Conservation (phyloP, 1,140 invertebrate genomes). For the Thaumetopoea pityocampa region DNA sequence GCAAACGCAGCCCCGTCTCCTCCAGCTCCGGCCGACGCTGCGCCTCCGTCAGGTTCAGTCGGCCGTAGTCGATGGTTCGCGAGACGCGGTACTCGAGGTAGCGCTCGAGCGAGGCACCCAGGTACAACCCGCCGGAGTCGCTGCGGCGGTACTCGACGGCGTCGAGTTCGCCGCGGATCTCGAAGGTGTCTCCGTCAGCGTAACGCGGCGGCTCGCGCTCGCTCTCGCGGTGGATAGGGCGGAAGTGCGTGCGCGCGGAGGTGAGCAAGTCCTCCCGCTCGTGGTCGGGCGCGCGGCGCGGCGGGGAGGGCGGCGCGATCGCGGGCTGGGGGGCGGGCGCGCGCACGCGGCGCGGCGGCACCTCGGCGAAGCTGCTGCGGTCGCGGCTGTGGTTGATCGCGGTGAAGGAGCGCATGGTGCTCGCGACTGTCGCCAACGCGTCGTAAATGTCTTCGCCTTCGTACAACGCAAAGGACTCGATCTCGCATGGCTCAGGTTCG, state of each 20-base stretch:
- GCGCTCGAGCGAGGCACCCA: conserved; percentile 57
- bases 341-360: conserved; percentile 60
- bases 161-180: conserved; percentile 80
- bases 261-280: conserved; percentile 82
- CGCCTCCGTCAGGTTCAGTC: conserved; percentile 55
- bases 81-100: conserved; percentile 74
- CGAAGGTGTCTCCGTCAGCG: conserved; percentile 82
- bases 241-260: conserved; percentile 85
- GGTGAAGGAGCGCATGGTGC: conserved; percentile 62
- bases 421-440: conserved; percentile 50
- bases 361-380: conserved; percentile 77
- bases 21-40: conserved; percentile 62
- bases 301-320: conserved; percentile 17
- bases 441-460: conserved; percentile 56
- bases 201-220: conserved; percentile 65
- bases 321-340: conserved; percentile 36
- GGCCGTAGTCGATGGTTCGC: conserved; percentile 57
- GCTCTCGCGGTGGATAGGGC: conserved; percentile 80
- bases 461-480: conserved; percentile 48
- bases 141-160: conserved; percentile 72
- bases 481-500: conserved; percentile 33
- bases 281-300: conserved; percentile 5
- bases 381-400: conserved; percentile 77
- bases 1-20: conserved; percentile 63
- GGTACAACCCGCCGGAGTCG: conserved; percentile 67